Percentiles rank a stretch among this genome's conserved stretches.
phyloP scores from a whole-genome alignment of 2,888 invertebrate genomes.

The Trissoscelio sp. region DNA sequence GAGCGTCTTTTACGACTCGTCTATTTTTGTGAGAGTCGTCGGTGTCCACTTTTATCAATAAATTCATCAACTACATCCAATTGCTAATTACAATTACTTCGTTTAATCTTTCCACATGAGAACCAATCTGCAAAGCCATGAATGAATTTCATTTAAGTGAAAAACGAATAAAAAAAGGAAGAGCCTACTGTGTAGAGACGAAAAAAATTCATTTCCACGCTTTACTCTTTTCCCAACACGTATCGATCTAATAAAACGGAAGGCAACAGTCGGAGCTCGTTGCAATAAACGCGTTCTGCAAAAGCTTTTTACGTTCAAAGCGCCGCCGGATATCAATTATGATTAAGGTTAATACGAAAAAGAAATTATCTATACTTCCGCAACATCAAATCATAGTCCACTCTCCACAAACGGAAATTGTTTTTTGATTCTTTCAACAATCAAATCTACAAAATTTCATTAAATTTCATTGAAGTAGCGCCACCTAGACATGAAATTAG shows the following conservation, averaged over 20 bases:
- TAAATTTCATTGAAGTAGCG: no score
- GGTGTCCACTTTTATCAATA: background rate
- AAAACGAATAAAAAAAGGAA: background rate
- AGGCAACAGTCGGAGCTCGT: slow-evolving; percentile 34
- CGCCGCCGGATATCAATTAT: slow-evolving; percentile 40
- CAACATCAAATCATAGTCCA: no score
- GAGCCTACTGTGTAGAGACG: slow-evolving; percentile 5
- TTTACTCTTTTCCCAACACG: slow-evolving; percentile 30
- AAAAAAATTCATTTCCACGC: slow-evolving; percentile 15
- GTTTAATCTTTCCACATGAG: background rate
- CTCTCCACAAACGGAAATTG: slow-evolving; percentile 1
- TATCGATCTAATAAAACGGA: slow-evolving; percentile 38
- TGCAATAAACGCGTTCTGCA: slow-evolving; percentile 17
- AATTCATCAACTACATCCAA: background rate
- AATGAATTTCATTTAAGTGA: no score
- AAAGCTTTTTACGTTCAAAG: slow-evolving; percentile 39
- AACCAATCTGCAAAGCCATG: background rate
- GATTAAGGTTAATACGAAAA: slow-evolving; percentile 15
- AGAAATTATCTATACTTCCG: slow-evolving; percentile 19
- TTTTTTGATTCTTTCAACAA: no score
- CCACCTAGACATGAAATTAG: no score
- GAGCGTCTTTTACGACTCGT: slow-evolving; percentile 73
- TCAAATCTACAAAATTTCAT: no score
- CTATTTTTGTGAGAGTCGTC: slow-evolving; percentile 82
- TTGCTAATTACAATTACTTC: background rate